Evolutionary conservation across 1,140 invertebrate genomes (phyloP), one percentile per base, ranked within the genome.

Genomic region (Drosophila nikananu): DNA sequence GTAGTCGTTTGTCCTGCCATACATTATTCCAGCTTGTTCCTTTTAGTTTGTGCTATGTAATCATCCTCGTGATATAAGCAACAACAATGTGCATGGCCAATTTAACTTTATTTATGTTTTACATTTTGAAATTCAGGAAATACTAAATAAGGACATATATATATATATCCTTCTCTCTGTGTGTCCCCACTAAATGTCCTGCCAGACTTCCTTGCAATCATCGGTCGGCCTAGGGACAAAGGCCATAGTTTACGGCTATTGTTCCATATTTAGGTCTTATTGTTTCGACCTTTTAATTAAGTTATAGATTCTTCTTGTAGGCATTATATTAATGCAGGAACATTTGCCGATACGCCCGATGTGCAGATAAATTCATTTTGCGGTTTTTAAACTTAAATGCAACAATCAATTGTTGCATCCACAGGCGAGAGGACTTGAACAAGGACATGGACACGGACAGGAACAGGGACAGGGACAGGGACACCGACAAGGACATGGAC

Each of bases 331-430:
- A 70, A 51, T 61, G 41, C 68, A 27, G 58, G 15, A 27, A 48
- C 49, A 57, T 27, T 54, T 39, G 12, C 46, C 60, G 25, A 57
- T 39, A 12, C 35, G 35, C 21, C 49, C 77, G 37, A 30, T 49
- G 64, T 46, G 58, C 41, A 55, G 70, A 87, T 87, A 84, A 73
- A 87, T 83, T 80, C 74, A 77, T 83, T 66, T 80, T 87, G 61
- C 57, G 61, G 62, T 73, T 83, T 83, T 75, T 55, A 55, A 72
- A 46, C 49, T 68, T 75, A 86, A 71, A 80, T 81, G 81, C 71
- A 74, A 89, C 75, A 90, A 81, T 89, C 86, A 89, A 84, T 89
- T 84, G 78, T 81, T 90, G 84, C 79, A 76, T 73, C 30, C 54
- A 25, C 54, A 57, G 54, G 54, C 46, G 51, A 44, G 51, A 44